phyloP scores from a whole-genome alignment of 2,888 invertebrate species.

The Lasioglossum malachurum region DNA sequence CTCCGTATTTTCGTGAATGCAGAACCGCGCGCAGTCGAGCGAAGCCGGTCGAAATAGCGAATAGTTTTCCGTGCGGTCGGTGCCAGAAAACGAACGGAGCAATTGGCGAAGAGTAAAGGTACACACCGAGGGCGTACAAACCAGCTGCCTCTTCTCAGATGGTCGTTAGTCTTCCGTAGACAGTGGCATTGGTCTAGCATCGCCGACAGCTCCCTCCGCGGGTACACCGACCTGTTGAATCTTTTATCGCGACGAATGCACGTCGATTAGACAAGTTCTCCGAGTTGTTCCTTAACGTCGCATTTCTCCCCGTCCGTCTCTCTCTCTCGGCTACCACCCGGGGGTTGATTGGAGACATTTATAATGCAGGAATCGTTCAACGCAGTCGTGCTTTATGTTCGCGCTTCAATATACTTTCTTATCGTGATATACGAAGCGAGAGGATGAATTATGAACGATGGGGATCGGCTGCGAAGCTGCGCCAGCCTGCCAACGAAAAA shows the following conservation, averaged over 20 bases:
- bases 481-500: neutral
- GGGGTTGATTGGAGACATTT: slow-evolving; percentile 40
- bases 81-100: neutral
- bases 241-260: slow-evolving; percentile 64
- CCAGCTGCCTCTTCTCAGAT: slow-evolving; percentile 51
- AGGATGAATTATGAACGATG: slow-evolving; percentile 36
- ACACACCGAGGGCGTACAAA: slow-evolving; percentile 32
- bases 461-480: neutral
- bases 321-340: neutral
- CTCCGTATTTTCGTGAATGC: neutral
- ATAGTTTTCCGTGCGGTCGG: neutral
- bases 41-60: neutral
- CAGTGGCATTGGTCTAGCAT: slow-evolving; percentile 45
- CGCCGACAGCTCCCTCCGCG: slow-evolving; percentile 40
- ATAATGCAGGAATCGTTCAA: slow-evolving; percentile 43
- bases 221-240: slow-evolving; percentile 54
- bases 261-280: slow-evolving; percentile 47
- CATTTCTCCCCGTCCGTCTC: neutral
- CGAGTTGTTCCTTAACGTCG: slow-evolving; percentile 12
- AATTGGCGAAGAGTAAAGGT: slow-evolving; percentile 12
- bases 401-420: slow-evolving; percentile 27
- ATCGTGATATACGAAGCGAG: neutral
- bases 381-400: slow-evolving; percentile 18
- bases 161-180: slow-evolving; percentile 66
- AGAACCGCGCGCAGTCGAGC: neutral